Base-by-base conservation (phyloP, 2,888 invertebrate genomes). In the Cataglyphis cursor region DNA sequence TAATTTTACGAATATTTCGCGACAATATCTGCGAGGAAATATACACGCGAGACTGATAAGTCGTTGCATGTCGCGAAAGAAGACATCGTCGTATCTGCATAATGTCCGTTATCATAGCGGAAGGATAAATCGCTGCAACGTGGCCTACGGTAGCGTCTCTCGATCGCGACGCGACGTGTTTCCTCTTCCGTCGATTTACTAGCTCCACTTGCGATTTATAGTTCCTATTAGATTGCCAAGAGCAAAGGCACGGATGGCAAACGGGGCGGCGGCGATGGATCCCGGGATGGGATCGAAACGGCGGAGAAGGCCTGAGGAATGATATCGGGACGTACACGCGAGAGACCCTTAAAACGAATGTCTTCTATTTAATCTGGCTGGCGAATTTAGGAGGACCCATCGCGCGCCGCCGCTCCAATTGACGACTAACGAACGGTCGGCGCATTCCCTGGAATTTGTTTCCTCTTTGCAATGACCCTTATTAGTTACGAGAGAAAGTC, bases 101-200 rank as follows among this genome's bases (percentile, higher is more conserved):
- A 90, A 90, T 88, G 83, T 80, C 31, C 66, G 72, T 73, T 72
- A 88, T 89, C 89, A 84, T 85, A 83, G 74, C 31, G 68, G 66
- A n/a, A n/a, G 51, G 72, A 90, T 89, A 89, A 90, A 90, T 90
- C 83, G 85, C 62, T 3, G 64, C 68, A 82, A 85, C 85, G 89
- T 86, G 86, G 86, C 83, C 81, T 72, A 62, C 66, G 76, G 80
- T 83, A 75, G 70, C 85, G 80, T 68, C 86, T 82, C 87, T 82
- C 87, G 86, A 87, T 89, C 89, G 72, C 78, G 78, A 80, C 76
- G 84, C 80, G 65, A 84, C 88, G 88, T 89, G 89, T 90, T 90
- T 90, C 88, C 87, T 85, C 86, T 87, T 88, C 87, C 87, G 85
- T 81, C 90, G 87, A 90, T 88, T 90, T 88, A 75, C 72, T 85